phyloP scores from a whole-genome alignment of 2,113 vertebrate genomes.

The Synodontis membranacea region DNA sequence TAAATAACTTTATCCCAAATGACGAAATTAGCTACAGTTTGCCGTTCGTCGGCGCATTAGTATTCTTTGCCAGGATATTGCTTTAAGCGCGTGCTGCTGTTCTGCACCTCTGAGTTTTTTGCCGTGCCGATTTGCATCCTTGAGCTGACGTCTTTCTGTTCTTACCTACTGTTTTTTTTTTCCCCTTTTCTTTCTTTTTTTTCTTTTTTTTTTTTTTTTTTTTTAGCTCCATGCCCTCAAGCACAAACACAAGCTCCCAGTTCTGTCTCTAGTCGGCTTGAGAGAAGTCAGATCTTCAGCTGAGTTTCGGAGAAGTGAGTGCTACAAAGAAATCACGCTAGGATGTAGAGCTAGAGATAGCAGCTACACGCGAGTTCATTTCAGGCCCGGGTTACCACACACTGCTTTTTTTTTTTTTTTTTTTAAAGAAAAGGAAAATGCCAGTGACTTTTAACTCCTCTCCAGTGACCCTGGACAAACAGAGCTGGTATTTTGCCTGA shows the following conservation, averaged over 20 bases:
- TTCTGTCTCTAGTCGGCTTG: not conserved
- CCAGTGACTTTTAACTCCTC: conserved; percentile 18
- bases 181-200: not conserved
- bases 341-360: not conserved
- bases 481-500: conserved; percentile 31
- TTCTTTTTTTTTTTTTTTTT: not conserved
- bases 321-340: not conserved
- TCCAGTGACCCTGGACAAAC: conserved; percentile 24
- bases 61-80: not conserved
- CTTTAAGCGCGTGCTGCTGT: not conserved
- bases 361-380: not conserved
- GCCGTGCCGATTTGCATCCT: conserved; percentile 10
- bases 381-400: not conserved
- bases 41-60: not conserved
- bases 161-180: not conserved
- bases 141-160: conserved; percentile 8
- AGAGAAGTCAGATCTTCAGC: not conserved
- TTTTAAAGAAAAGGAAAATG: conserved; percentile 21
- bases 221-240: not conserved
- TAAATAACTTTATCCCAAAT: not conserved
- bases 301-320: not conserved
- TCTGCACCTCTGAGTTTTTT: not conserved
- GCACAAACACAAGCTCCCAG: not conserved
- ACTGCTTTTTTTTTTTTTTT: not conserved
- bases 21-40: not conserved